Percentiles rank a stretch among this genome's conserved stretches.
Evolutionary conservation across 37 sponge, comb jelly and placozoan genomes (phyloP).

Genomic region (Tethya wilhelma): DNA sequence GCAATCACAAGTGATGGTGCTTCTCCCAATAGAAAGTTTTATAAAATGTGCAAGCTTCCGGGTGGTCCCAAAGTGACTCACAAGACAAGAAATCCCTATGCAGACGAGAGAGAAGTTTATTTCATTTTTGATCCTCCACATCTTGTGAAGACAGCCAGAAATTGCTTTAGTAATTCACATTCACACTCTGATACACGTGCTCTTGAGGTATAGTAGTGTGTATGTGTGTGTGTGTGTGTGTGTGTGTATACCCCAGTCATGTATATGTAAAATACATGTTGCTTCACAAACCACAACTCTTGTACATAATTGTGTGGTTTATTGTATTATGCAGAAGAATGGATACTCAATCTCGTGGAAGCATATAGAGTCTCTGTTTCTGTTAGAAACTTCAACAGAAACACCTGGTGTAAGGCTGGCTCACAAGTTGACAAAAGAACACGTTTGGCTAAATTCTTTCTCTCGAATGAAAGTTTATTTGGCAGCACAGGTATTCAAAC

Average conservation of each 20-base stretch:
- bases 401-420: slow-evolving; percentile 18
- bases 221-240: too few relatives aligned
- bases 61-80: neutral
- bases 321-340: slow-evolving; percentile 10
- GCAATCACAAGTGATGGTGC: slow-evolving; percentile 12
- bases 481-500: slow-evolving; percentile 25
- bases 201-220: too few relatives aligned
- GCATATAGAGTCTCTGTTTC: slow-evolving; percentile 7
- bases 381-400: neutral
- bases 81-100: slow-evolving; percentile 9
- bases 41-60: neutral
- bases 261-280: neutral
- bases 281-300: too few relatives aligned
- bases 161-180: neutral
- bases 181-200: neutral
- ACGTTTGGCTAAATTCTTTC: slow-evolving; percentile 23
- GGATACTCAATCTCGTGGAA: slow-evolving; percentile 23
- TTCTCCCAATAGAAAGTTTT: neutral
- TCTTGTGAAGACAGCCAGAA: slow-evolving; percentile 12
- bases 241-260: neutral
- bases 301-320: too few relatives aligned
- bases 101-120: neutral
- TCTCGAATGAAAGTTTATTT: slow-evolving; percentile 27
- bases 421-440: slow-evolving; percentile 24
- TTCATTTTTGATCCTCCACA: slow-evolving; percentile 20